Percentiles rank a stretch among this genome's conserved stretches.
These are phyloP conservation scores for Pachyrhynchus sulphureomaculatus DNA, from an alignment of 1,140 invertebrate species.

Conservation along the genomic window DNA sequence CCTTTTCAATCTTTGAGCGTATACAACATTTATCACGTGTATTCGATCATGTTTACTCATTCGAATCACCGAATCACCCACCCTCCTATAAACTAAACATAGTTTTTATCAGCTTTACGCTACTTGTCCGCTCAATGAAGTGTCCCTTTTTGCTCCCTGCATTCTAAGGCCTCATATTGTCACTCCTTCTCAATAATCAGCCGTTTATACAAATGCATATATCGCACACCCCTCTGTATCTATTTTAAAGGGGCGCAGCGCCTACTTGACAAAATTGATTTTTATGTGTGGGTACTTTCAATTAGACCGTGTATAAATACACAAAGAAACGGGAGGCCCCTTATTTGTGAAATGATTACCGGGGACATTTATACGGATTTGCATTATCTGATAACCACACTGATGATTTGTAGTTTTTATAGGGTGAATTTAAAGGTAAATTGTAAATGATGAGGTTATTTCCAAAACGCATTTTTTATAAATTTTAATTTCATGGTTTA, in stretches of 20 bases:
- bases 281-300: conserved; percentile 45
- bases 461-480: too few species aligned
- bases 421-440: too few species aligned
- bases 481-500: too few species aligned
- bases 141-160: conserved; percentile 25
- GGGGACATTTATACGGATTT: conserved; percentile 43
- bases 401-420: not conserved
- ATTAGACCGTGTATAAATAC: conserved; percentile 40
- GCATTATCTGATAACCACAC: conserved; percentile 32
- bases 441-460: too few species aligned
- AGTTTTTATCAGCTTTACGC: conserved; percentile 18
- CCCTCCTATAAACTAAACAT: conserved; percentile 1
- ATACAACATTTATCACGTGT: too few species aligned
- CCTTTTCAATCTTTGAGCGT: too few species aligned
- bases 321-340: conserved; percentile 16
- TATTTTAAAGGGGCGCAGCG: conserved; percentile 23
- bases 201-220: conserved; percentile 34
- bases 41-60: too few species aligned
- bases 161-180: conserved; percentile 29
- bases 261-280: conserved; percentile 42
- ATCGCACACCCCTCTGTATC: conserved; percentile 23
- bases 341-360: conserved; percentile 38
- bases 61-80: too few species aligned
- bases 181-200: conserved; percentile 37
- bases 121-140: conserved; percentile 26